Conservation (phyloP, 2,113 vertebrate genomes). For the Neotoma lepida region DNA sequence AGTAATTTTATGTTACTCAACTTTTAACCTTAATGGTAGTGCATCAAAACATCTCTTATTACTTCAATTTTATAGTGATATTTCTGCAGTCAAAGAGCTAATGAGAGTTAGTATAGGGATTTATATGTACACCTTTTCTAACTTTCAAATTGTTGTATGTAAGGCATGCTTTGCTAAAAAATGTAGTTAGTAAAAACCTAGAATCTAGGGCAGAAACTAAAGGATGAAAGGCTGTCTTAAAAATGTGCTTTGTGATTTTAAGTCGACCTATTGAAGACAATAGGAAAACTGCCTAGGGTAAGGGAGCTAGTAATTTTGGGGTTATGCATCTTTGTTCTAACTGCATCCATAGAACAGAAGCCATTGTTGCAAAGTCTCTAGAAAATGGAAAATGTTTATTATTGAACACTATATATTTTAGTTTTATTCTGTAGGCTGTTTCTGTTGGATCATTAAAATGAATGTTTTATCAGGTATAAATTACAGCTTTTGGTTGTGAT, state of each 20-base stretch:
- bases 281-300: background rate
- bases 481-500: constrained; percentile 27
- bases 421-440: constrained; percentile 10
- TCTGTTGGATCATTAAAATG: constrained; percentile 44
- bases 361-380: background rate
- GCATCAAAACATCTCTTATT: background rate
- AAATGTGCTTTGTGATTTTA: background rate
- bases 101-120: background rate
- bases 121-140: constrained; percentile 13
- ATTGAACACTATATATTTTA: constrained; percentile 9
- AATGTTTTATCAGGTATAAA: constrained; percentile 35
- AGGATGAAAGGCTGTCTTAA: background rate
- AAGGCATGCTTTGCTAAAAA: background rate
- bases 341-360: background rate
- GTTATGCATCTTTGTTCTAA: background rate
- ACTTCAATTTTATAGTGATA: background rate
- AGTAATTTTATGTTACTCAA: background rate
- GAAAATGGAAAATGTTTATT: background rate
- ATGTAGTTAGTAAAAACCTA: background rate
- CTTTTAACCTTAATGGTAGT: background rate
- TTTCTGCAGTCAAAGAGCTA: background rate
- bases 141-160: background rate
- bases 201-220: background rate
- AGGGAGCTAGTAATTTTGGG: background rate
- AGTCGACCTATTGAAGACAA: background rate